Evolutionary conservation across 37 sponge, comb jelly and placozoan species (phyloP).

Genomic region (Geodia barretti): DNA sequence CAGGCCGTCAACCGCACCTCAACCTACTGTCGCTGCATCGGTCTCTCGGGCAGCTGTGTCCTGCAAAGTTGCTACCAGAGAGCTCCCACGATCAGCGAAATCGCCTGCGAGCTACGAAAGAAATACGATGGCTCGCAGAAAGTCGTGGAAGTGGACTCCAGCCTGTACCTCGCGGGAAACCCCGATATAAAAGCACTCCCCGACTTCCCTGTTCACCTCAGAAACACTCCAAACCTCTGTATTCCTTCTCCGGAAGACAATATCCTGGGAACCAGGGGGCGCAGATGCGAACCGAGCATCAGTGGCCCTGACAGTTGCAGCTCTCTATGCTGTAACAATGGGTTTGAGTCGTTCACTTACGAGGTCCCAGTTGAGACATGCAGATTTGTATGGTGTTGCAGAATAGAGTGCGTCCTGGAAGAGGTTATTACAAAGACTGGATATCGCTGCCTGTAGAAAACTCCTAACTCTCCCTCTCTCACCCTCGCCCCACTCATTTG

Average conservation of each 20-base stretch:
- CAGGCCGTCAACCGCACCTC: neutral
- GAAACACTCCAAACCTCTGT: slow-evolving; percentile 55
- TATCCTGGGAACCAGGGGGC: slow-evolving; percentile 16
- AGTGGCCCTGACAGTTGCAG: slow-evolving; percentile 11
- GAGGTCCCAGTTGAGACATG: slow-evolving; percentile 13
- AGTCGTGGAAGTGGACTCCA: neutral
- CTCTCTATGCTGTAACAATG: slow-evolving; percentile 40
- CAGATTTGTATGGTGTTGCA: slow-evolving; percentile 65
- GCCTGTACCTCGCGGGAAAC: neutral
- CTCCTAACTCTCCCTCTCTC: neutral
- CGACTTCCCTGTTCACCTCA: slow-evolving; percentile 12
- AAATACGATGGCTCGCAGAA: slow-evolving; percentile 28
- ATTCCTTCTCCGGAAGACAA: neutral
- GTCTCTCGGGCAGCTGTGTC: slow-evolving; percentile 66
- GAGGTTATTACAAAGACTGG: too few relatives aligned
- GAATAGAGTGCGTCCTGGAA: slow-evolving; percentile 43
- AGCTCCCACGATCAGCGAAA: neutral
- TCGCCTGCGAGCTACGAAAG: slow-evolving; percentile 22
- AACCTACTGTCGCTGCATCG: slow-evolving; percentile 50
- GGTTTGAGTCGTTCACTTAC: neutral
- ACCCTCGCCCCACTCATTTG: neutral
- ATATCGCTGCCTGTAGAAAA: too few relatives aligned
- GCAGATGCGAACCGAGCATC: slow-evolving; percentile 7
- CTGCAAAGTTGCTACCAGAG: slow-evolving; percentile 62
- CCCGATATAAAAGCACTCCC: neutral